Evolutionary conservation across 2,797 vertebrate species (phyloP), one percentile per base, ranked within the genome.

Genomic region (Galago senegalensis): DNA sequence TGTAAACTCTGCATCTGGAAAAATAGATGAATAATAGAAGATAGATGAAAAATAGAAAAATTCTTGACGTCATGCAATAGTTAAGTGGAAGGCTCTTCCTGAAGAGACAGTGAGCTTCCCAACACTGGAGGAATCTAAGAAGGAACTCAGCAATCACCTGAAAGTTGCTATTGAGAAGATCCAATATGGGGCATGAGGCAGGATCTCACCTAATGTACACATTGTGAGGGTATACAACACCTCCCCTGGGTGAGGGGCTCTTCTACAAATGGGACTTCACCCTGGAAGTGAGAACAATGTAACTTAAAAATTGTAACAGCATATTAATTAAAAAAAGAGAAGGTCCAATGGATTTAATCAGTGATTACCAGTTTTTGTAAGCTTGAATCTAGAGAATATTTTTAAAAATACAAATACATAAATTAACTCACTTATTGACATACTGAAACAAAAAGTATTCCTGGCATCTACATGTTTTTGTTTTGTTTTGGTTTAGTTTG

Each of bases 381-480:
- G 56, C 43, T 88, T 83, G 25, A 87, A 86, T 69, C 56, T 89
- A 16, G 96, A 82, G 43, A 77, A 58, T 12, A 46, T 79, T 83
- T 82, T 82, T 12, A 2, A 61, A 82, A 63, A 63, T 20, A 61
- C 5, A 85, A 49, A 83, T 83, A 53, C 5, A 40, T 60, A 29
- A 69, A 56, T 75, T 89, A 75, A 49, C 21, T 46, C 76, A 69
- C 37, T 61, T 69, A 76, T 31, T 77, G 79, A 89, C 14, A 53
- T 56, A 53, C 27, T 9, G 18, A 61, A 91, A 29, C 72, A 83
- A 80, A 91, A 53, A 46, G 12, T 63, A 60, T 20, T 18, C 58
- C 46, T 43, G 56, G 67, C 69, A 31, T 76, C 67, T 69, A 53
- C 49, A 53, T 14, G 49, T 53, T 46, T 70, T 37, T 70, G 69